Evolutionary conservation across 2,797 vertebrate species (phyloP).

Genomic region (Peromyscus nudipes): DNA sequence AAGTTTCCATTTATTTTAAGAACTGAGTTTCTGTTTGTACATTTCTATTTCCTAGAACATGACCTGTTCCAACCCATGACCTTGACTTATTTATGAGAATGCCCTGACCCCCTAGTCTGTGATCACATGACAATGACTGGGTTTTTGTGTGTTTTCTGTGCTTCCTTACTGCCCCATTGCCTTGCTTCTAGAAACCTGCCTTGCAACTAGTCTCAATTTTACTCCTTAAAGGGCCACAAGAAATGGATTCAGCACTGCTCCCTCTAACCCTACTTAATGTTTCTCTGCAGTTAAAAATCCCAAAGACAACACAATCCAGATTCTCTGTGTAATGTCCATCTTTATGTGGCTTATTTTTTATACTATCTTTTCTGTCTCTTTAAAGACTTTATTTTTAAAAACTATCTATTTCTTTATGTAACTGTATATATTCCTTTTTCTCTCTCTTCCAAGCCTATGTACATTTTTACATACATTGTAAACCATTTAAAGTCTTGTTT

Average conservation of each 20-base stretch:
- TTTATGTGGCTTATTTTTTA: too few species aligned
- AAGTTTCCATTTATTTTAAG: neutral
- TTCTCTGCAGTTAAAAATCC: too few species aligned
- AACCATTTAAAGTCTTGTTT: too few species aligned
- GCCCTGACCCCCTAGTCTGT: neutral
- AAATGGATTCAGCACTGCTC: neutral
- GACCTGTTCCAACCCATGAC: neutral
- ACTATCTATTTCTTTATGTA: too few species aligned
- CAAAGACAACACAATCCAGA: too few species aligned
- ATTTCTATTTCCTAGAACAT: neutral
- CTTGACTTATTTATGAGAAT: neutral
- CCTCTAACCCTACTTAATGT: neutral
- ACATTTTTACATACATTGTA: too few species aligned
- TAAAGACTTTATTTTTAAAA: too few species aligned
- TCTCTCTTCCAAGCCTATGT: too few species aligned
- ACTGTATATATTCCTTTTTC: too few species aligned
- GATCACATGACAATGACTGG: neutral
- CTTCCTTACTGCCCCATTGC: neutral
- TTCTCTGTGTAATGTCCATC: too few species aligned
- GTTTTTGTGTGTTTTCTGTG: neutral
- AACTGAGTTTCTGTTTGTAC: neutral
- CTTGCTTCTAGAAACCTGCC: neutral
- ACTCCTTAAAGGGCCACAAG: neutral
- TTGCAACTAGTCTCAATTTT: neutral
- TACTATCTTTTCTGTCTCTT: too few species aligned